phyloP scores from a whole-genome alignment of 2,113 vertebrate species.

The Anseranas semipalmata region DNA sequence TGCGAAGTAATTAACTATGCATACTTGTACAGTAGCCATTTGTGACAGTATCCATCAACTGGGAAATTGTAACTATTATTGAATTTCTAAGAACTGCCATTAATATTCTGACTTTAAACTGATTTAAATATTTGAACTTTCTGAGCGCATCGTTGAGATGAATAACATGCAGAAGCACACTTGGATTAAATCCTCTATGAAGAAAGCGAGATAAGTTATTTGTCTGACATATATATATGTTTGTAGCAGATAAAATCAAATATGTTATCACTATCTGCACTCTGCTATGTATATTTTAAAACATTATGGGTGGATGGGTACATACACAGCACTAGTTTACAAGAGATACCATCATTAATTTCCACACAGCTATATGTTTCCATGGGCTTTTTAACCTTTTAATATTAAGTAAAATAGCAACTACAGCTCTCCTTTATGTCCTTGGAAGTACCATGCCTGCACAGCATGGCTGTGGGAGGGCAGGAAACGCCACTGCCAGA shows the following conservation, averaged over 20 bases:
- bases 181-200: slow-evolving; percentile 44
- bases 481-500: slow-evolving; percentile 5
- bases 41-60: background rate
- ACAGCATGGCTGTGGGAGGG: background rate
- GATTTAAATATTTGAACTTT: slow-evolving; percentile 71
- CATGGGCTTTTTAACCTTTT: slow-evolving; percentile 63
- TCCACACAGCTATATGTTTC: slow-evolving; percentile 64
- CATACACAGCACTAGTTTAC: slow-evolving; percentile 48
- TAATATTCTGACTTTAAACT: slow-evolving; percentile 53
- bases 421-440: slow-evolving; percentile 29
- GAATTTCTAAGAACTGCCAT: slow-evolving; percentile 30
- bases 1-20: background rate
- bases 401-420: slow-evolving; percentile 67
- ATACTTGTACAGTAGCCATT: background rate
- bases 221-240: slow-evolving; percentile 49
- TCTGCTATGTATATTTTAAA: slow-evolving; percentile 71
- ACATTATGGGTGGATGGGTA: slow-evolving; percentile 63
- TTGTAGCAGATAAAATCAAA: slow-evolving; percentile 70
- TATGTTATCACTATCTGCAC: slow-evolving; percentile 68
- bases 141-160: slow-evolving; percentile 36
- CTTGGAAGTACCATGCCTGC: slow-evolving; percentile 8
- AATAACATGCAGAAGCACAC: slow-evolving; percentile 45
- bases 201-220: slow-evolving; percentile 51
- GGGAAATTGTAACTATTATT: background rate
- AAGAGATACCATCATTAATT: slow-evolving; percentile 75